A percentile compares a stretch with the other conserved stretches of the same genome.
These are phyloP conservation scores for Phaethornis superciliosus DNA, from an alignment of 2,113 vertebrate genomes.

Conservation along the genomic window DNA sequence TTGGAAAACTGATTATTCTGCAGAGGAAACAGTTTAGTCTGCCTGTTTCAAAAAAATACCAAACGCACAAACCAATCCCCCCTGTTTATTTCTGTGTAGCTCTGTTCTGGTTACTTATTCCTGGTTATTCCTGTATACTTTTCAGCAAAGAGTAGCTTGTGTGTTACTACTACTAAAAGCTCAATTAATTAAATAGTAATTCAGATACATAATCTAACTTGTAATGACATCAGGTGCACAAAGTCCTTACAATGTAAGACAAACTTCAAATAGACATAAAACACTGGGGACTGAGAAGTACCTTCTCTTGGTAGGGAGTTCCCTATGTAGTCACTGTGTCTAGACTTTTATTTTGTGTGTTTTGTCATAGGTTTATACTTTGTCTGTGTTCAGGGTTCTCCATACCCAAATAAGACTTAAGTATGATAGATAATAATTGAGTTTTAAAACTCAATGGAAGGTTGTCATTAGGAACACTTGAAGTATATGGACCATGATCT, in stretches of 20 bases:
- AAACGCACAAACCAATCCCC: neutral
- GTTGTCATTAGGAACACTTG: neutral
- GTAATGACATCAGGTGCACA: neutral
- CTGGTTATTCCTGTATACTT: rapidly evolving
- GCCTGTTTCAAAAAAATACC: neutral
- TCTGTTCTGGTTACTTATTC: neutral
- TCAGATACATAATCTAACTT: neutral
- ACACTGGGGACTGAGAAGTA: neutral
- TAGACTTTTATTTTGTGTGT: neutral
- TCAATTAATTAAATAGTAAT: neutral
- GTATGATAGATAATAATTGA: neutral
- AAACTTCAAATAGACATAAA: neutral
- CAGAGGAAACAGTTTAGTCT: neutral
- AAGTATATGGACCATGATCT: neutral
- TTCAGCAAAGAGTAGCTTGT: neutral
- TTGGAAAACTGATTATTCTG: neutral
- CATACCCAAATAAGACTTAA: neutral
- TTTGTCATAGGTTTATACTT: neutral
- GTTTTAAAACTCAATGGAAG: neutral
- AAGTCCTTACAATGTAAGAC: too few species aligned
- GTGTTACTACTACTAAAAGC: neutral
- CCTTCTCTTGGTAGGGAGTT: neutral
- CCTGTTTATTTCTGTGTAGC: neutral
- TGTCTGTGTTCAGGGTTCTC: neutral
- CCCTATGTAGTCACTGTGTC: neutral